Conservation (phyloP, 1,140 invertebrate species). For the Halictus rubicundus region DNA sequence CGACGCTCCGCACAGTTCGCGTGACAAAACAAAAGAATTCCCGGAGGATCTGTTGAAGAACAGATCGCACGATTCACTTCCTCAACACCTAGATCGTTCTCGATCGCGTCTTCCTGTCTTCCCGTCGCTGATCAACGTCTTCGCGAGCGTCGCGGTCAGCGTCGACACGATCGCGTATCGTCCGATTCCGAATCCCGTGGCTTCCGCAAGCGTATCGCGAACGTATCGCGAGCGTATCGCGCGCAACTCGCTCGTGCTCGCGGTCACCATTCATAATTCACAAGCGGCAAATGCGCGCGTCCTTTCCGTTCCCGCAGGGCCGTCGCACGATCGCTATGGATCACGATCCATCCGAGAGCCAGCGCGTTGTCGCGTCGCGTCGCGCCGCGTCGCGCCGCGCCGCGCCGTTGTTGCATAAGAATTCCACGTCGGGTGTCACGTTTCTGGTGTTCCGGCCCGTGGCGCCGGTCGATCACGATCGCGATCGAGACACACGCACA, state of each 20-base stretch:
- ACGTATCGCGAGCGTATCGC: slow-evolving; percentile 22
- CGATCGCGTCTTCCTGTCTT: neutral
- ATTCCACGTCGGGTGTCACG: neutral
- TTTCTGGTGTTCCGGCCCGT: neutral
- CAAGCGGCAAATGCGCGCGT: neutral
- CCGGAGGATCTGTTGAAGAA: neutral
- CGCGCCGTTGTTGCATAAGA: slow-evolving; percentile 38
- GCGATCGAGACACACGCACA: no score
- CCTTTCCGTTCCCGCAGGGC: no score
- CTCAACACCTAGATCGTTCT: no score
- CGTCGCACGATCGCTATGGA: neutral
- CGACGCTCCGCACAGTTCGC: no score
- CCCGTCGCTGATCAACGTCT: neutral
- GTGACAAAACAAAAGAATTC: neutral
- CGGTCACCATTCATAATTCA: slow-evolving; percentile 36
- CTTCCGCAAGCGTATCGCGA: slow-evolving; percentile 11
- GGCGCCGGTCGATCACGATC: neutral
- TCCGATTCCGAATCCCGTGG: neutral
- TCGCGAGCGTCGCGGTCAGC: neutral
- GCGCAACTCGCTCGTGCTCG: neutral
- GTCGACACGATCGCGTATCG: no score
- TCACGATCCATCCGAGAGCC: neutral
- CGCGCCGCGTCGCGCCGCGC: no score
- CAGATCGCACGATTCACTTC: neutral
- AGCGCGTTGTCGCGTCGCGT: no score